phyloP scores from a whole-genome alignment of 1,140 invertebrate genomes.

The Eufriesea mexicana region DNA sequence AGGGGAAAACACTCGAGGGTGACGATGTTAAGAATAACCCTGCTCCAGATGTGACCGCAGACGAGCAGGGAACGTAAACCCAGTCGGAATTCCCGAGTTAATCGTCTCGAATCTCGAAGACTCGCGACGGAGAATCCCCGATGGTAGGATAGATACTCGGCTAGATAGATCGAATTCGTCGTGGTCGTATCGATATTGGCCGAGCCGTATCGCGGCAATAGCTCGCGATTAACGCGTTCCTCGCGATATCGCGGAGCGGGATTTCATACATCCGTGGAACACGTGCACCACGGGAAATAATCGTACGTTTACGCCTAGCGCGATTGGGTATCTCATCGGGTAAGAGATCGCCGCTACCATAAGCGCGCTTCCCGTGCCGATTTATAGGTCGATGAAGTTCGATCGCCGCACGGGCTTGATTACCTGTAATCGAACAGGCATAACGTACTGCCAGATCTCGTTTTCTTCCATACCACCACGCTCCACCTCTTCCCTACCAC shows the following conservation, averaged over 20 bases:
- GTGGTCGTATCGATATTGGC: slow-evolving; percentile 17
- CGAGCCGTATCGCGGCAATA: not conserved
- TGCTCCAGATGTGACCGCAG: not conserved
- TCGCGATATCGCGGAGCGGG: slow-evolving; percentile 21
- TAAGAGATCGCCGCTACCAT: slow-evolving; percentile 58
- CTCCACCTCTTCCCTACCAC: not conserved
- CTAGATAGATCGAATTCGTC: slow-evolving; percentile 41
- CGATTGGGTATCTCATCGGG: slow-evolving; percentile 70
- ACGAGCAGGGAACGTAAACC: slow-evolving; percentile 1
- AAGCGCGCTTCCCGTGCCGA: slow-evolving; percentile 54
- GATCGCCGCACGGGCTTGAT: slow-evolving; percentile 62
- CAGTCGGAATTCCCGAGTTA: not conserved
- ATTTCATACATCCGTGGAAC: slow-evolving; percentile 39
- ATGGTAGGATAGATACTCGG: not conserved
- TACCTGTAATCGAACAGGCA: slow-evolving; percentile 68
- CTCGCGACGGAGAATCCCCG: not conserved
- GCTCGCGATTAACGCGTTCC: slow-evolving; percentile 19
- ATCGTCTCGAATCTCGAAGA: not conserved
- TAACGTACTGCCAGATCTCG: slow-evolving; percentile 61
- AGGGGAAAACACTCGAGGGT: not conserved
- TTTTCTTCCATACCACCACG: slow-evolving; percentile 46
- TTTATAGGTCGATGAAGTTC: slow-evolving; percentile 75
- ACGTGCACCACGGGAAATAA: slow-evolving; percentile 51
- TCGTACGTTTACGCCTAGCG: slow-evolving; percentile 62
- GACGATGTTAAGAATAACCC: slow-evolving; percentile 14